Evolutionary conservation across 2,888 invertebrate species (phyloP), one percentile per base, ranked within the genome.

Genomic region (Carcina quercana): DNA sequence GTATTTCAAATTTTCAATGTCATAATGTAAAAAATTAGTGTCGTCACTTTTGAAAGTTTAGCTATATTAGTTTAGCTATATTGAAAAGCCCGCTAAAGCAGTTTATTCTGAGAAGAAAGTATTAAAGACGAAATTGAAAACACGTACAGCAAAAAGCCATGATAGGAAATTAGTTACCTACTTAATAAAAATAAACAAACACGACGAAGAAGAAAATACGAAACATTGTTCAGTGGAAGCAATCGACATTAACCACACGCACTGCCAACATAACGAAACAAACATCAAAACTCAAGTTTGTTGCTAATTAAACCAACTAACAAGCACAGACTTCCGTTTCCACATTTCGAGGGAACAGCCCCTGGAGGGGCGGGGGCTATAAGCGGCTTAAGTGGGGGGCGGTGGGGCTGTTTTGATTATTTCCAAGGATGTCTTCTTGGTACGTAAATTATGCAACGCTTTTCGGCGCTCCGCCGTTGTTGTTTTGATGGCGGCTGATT

Each of bases 361-460:
- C 57, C 50, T n/a, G n/a, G n/a, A n/a, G 37, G 45, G 47, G 53
- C 48, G 42, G 63, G 53, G 59, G 47, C 34, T 38, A 53, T 78
- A 80, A 79, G 76, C 76, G 59, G 79, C 78, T 80, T 79, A 76
- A 35, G 40, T 43, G 74, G 71, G 46, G 55, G 50, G 37, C 32
- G 30, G 40, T 53, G 69, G 73, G 73, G 66, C 65, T 80, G 80
- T 79, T 82, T 79, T 82, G 78, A 82, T 82, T 79, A 82, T 80
- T 80, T 73, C 80, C 62, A 71, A 78, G 79, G 74, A 74, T 74
- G 80, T 79, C 79, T 74, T 76, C 78, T 76, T 76, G 70, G 54
- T 60, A 68, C 73, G 69, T 80, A 75, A 83, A 83, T 82, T 83
- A 83, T 83, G 80, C 82, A 82, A 67, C 52, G 65, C 57, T 36